Base-by-base conservation (phyloP, 1,140 invertebrate species). In the Teleopsis dalmanni region DNA sequence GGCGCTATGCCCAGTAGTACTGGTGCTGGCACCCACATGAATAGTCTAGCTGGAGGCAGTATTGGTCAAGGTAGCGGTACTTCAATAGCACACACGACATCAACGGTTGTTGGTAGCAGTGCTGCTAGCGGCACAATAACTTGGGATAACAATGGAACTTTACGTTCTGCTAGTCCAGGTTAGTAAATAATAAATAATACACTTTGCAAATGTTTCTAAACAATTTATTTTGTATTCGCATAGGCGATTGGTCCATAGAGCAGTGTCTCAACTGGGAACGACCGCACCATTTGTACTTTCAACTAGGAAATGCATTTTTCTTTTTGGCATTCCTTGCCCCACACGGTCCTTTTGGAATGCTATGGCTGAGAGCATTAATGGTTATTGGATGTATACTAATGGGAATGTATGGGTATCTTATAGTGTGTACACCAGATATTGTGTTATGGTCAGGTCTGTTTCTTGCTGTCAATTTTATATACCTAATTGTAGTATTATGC, bases 391-490 rank as follows among this genome's bases (percentile, higher is more conserved):
- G 83, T 73, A 78, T 84, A 35, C 85, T 88, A 73, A 80, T 85
- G 50, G 78, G 81, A 26, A 72, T 88, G 44, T 92, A 88, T 85
- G 85, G 85, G 21, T 91, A 85, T 80, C 80, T 84, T 48, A 81
- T 91, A 35, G 78, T 88, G 57, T 92, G 89, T 71, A 87, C 86
- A 59, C 76, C 88, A 52, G 89, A 92, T 62, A 84, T 87, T 51
- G 84, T 88, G 57, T 74, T 91, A 40, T 93, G 90, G 90, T 91
- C 91, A 62, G 79, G 81, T 58, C 78, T 83, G 31, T 91, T 91
- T 72, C 78, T 90, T 58, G 72, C 80, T 55, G 84, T 92, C 63
- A 92, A 92, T 74, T 80, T 87, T 54, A 72, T 90, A 57, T 88
- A 92, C 72, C 80, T 89, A 50, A 77, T 84, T 57, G 78, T 85